phyloP scores from a whole-genome alignment of 2,113 vertebrate species.

The Mugil cephalus region DNA sequence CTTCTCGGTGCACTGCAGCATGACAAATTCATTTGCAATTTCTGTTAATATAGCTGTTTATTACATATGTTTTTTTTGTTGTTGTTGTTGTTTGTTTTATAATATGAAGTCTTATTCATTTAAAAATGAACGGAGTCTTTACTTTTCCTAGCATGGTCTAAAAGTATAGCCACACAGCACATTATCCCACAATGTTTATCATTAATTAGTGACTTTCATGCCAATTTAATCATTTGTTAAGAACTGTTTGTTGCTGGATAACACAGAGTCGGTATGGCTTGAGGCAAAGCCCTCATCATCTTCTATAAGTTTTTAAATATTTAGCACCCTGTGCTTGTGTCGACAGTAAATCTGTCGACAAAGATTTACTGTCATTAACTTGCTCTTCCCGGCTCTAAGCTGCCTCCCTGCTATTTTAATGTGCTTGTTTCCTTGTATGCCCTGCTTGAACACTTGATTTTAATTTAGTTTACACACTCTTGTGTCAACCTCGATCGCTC shows the following conservation, averaged over 20 bases:
- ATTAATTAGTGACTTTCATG: not conserved
- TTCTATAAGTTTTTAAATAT: slow-evolving; percentile 1
- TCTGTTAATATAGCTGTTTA: too few species aligned
- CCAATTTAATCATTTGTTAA: not conserved
- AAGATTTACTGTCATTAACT: slow-evolving; percentile 29
- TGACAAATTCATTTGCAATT: too few species aligned
- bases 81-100: too few species aligned
- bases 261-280: slow-evolving; percentile 4
- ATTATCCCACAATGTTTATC: not conserved
- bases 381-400: slow-evolving; percentile 6
- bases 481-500: slow-evolving; percentile 42
- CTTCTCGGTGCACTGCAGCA: too few species aligned
- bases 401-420: slow-evolving; percentile 4
- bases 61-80: too few species aligned
- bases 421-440: slow-evolving; percentile 1
- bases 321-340: not conserved
- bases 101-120: too few species aligned
- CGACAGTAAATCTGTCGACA: slow-evolving; percentile 32
- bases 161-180: not conserved
- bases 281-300: not conserved
- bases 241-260: not conserved
- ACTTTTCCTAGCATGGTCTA: too few species aligned
- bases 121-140: too few species aligned
- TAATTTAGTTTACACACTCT: slow-evolving; percentile 41
- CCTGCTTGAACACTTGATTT: slow-evolving; percentile 27